These are phyloP conservation scores for Pangasius mekongensis DNA, from an alignment of 2,797 vertebrate genomes.

Conservation along the genomic window DNA sequence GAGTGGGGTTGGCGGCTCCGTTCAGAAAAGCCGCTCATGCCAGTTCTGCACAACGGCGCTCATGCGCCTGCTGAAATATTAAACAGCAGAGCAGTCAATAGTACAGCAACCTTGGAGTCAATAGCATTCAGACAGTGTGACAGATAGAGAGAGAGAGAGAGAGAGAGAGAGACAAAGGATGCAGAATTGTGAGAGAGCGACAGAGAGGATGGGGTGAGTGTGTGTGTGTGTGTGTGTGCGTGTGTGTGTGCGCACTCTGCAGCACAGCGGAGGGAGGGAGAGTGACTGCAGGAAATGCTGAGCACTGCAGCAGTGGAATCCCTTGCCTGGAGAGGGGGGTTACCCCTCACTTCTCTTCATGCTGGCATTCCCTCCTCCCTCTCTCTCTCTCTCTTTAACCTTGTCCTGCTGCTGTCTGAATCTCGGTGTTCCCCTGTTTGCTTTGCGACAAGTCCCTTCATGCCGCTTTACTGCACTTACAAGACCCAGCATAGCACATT, in stretches of 20 bases:
- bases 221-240: neutral
- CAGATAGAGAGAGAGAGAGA: neutral
- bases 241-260: slow-evolving; percentile 27
- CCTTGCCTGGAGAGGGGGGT: slow-evolving; percentile 77
- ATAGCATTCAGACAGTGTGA: slow-evolving; percentile 62
- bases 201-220: slow-evolving; percentile 26
- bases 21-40: slow-evolving; percentile 38
- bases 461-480: slow-evolving; percentile 73
- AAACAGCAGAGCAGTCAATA: slow-evolving; percentile 76
- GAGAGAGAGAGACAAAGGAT: slow-evolving; percentile 37
- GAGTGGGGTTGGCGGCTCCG: neutral
- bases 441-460: slow-evolving; percentile 56
- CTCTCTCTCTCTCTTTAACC: slow-evolving; percentile 37
- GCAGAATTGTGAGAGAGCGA: slow-evolving; percentile 55
- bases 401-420: slow-evolving; percentile 51
- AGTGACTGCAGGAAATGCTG: slow-evolving; percentile 68
- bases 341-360: slow-evolving; percentile 67
- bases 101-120: slow-evolving; percentile 75
- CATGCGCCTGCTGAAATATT: slow-evolving; percentile 77
- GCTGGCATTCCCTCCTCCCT: slow-evolving; percentile 37
- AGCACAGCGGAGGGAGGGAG: slow-evolving; percentile 52
- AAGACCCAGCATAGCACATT: slow-evolving; percentile 28
- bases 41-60: slow-evolving; percentile 56
- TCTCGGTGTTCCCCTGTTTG: slow-evolving; percentile 66
- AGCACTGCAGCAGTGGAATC: slow-evolving; percentile 84